phyloP scores from a whole-genome alignment of 2,888 invertebrate species.

The Sympetrum striolatum region DNA sequence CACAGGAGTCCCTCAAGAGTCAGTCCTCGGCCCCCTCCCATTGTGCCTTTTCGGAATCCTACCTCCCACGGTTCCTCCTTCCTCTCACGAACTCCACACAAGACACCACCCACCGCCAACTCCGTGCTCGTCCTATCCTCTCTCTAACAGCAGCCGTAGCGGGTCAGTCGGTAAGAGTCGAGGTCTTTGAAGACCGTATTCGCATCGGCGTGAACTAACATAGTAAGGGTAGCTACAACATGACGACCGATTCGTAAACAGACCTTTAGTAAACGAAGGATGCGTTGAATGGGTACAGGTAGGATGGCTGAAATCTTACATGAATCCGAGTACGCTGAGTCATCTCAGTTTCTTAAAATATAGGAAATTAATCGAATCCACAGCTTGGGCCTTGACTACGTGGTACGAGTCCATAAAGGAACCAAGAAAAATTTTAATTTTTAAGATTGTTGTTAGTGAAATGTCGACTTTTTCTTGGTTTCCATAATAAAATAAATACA shows the following conservation, averaged over 20 bases:
- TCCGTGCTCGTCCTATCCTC: background rate
- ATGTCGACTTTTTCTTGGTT: too few species aligned
- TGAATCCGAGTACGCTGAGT: too few species aligned
- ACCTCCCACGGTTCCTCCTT: constrained; percentile 16
- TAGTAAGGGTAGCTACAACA: background rate
- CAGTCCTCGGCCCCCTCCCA: constrained; percentile 16
- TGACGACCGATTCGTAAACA: background rate
- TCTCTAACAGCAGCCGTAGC: background rate
- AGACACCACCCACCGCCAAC: background rate
- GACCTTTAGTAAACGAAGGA: background rate
- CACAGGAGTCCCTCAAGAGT: constrained; percentile 29
- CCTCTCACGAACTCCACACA: background rate
- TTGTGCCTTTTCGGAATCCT: constrained; percentile 13
- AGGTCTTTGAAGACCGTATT: background rate
- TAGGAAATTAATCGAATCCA: too few species aligned
- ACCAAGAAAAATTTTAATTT: too few species aligned
- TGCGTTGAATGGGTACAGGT: background rate
- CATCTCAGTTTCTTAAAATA: too few species aligned
- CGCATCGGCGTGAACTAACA: background rate
- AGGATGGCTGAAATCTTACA: too few species aligned
- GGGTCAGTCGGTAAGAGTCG: background rate
- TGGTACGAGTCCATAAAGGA: too few species aligned
- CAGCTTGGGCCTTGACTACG: too few species aligned
- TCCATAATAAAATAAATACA: too few species aligned
- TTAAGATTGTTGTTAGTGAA: too few species aligned